Percentiles rank a stretch among this genome's conserved stretches.
phyloP scores from a whole-genome alignment of 2,888 invertebrate species.

The Cosmorhoe ocellata region DNA sequence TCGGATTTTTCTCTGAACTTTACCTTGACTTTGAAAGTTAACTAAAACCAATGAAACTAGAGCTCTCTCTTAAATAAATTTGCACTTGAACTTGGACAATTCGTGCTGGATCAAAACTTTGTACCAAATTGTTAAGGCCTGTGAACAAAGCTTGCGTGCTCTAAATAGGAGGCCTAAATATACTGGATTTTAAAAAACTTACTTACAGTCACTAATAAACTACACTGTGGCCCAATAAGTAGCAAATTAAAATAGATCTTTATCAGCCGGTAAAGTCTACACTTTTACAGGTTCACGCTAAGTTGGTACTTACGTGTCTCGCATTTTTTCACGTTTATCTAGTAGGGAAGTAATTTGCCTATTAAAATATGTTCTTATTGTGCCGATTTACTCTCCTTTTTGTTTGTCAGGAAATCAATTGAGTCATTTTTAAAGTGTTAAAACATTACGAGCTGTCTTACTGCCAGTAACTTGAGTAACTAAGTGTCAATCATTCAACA shows the following conservation, averaged over 20 bases:
- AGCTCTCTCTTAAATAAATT: slow-evolving; percentile 15
- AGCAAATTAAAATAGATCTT: slow-evolving; percentile 19
- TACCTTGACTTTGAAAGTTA: slow-evolving; percentile 53
- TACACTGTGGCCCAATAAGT: not conserved
- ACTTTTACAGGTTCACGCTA: slow-evolving; percentile 20
- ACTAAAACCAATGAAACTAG: slow-evolving; percentile 31
- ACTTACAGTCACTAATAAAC: slow-evolving; percentile 8
- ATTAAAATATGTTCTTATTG: slow-evolving; percentile 35
- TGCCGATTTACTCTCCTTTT: slow-evolving; percentile 25
- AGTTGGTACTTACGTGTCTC: slow-evolving; percentile 1
- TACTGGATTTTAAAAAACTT: slow-evolving; percentile 3
- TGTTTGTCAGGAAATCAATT: slow-evolving; percentile 32
- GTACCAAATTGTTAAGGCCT: slow-evolving; percentile 23
- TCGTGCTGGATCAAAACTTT: slow-evolving; percentile 21
- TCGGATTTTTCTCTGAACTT: slow-evolving; percentile 41
- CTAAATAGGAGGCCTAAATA: slow-evolving; percentile 4
- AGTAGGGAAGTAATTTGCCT: slow-evolving; percentile 46
- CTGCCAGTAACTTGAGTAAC: not conserved
- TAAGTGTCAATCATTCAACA: slow-evolving; percentile 3
- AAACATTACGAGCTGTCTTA: not conserved
- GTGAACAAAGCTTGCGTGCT: slow-evolving; percentile 1
- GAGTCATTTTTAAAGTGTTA: slow-evolving; percentile 1
- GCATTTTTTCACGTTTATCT: slow-evolving; percentile 42
- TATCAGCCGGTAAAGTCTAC: not conserved
- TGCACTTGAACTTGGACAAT: slow-evolving; percentile 13